Evolutionary conservation across 2,888 invertebrate genomes (phyloP), one percentile per base, ranked within the genome.

Genomic region (Protula sp.): DNA sequence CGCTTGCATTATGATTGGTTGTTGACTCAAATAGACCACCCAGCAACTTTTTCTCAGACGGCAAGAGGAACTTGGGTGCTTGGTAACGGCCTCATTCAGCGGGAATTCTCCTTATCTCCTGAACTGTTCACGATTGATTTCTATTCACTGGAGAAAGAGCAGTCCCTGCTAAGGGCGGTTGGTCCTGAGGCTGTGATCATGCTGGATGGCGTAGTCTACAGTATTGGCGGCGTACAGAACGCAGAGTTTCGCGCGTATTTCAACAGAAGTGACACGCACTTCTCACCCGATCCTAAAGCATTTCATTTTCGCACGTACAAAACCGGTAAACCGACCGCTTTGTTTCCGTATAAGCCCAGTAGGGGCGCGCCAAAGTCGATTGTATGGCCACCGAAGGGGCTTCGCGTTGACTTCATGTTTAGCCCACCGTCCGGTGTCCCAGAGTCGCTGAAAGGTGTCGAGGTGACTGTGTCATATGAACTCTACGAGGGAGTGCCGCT

Each of bases 401-500:
- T 50, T 19, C 28, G 54, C 2, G 27, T 60, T 3, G 60, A 57
- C 29, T 30, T 54, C 2, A 1, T 29, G 14, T 60, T 60, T 45
- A 2, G 30, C 22, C 57, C 62, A 22, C 66, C 68, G 19, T 45
- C 28, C 30, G 51, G 30, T 14, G 67, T 67, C 28, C 67, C 65
- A 9, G 19, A 27, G 4, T 30, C 38, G 28, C 67, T 67, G 57
- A 54, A 61, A 31, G 30, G 24, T 24, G 57, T 67, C 9, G 53
- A 28, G 9, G 63, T 67, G 2, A 59, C 54, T 24, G 59, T 67
- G 3, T 62, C 65, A 30, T 68, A 68, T 55, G 68, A 68, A 38
- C 59, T 68, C 48, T 68, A 68, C 51, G 65, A 61, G 54, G 68
- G 68, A 3, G 55, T 68, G 29, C 68, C 68, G 24, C 50, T 68